Percentiles rank a stretch among this genome's conserved stretches.
Evolutionary conservation across 2,888 invertebrate genomes (phyloP).

Genomic region (Antheraea assamensis): DNA sequence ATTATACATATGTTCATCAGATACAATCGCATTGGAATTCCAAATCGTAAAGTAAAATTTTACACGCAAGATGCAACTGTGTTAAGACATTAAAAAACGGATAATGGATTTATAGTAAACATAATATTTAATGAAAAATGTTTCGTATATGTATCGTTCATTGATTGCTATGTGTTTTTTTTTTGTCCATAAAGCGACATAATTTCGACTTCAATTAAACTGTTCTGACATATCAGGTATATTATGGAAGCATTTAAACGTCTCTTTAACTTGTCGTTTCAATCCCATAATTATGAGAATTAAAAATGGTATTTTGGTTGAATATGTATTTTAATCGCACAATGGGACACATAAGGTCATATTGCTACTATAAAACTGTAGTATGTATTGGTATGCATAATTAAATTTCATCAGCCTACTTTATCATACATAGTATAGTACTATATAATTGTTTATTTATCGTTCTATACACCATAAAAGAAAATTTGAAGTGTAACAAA

Average conservation of each 20-base stretch:
- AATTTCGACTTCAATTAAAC: neutral
- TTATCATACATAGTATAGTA: neutral
- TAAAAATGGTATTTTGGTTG: neutral
- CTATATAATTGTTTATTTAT: neutral
- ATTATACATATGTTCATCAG: neutral
- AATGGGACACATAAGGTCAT: neutral
- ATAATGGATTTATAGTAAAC: neutral
- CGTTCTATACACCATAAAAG: neutral
- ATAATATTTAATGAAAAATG: neutral
- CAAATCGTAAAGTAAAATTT: too few species aligned
- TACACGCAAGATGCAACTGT: too few species aligned
- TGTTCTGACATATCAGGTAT: neutral
- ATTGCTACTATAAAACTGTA: neutral
- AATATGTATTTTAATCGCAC: neutral
- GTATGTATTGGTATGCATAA: neutral
- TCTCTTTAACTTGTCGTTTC: neutral
- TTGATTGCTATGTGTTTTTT: neutral
- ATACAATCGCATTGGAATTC: too few species aligned
- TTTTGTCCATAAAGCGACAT: neutral
- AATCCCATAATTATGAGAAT: neutral
- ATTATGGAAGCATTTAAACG: neutral
- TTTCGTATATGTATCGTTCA: neutral
- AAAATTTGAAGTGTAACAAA: neutral
- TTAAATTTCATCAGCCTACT: neutral
- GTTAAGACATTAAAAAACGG: too few species aligned